Evolutionary conservation across 2,888 invertebrate genomes (phyloP).

Genomic region (Sminthurinus aureus): DNA sequence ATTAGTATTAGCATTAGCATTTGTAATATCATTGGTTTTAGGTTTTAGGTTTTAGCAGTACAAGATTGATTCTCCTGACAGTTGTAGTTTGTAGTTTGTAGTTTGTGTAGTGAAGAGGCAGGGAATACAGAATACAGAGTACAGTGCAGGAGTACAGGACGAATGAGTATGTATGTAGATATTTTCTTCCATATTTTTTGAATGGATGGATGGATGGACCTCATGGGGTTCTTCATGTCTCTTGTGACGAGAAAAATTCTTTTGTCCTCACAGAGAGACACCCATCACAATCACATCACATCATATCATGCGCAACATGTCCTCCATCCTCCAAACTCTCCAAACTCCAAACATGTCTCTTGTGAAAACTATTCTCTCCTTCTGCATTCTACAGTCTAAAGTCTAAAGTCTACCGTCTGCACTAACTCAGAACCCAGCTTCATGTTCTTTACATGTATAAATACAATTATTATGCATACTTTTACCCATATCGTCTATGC

Average conservation of each 20-base stretch:
- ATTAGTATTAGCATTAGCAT: too few relatives aligned
- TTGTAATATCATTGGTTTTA: too few relatives aligned
- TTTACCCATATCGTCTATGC: too few relatives aligned
- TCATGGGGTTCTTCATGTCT: slow-evolving; percentile 35
- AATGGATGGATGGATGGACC: slow-evolving; percentile 28
- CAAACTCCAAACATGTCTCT: not conserved
- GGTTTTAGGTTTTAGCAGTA: too few relatives aligned
- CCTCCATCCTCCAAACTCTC: slow-evolving; percentile 20
- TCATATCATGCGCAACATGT: slow-evolving; percentile 43
- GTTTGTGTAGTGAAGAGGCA: not conserved
- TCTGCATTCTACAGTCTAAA: not conserved
- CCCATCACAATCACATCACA: slow-evolving; percentile 44
- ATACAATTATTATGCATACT: too few relatives aligned
- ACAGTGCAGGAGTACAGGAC: not conserved
- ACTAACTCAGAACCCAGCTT: too few relatives aligned
- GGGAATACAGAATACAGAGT: not conserved
- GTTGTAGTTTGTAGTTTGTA: not conserved
- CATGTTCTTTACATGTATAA: not conserved
- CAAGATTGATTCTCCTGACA: too few relatives aligned
- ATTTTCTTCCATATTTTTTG: slow-evolving; percentile 5
- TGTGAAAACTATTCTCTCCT: not conserved
- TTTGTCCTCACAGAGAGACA: slow-evolving; percentile 44
- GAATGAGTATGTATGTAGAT: slow-evolving; percentile 1
- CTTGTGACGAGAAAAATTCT: slow-evolving; percentile 41
- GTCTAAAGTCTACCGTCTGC: too few relatives aligned